Percentiles rank a stretch among this genome's conserved stretches.
These are phyloP conservation scores for Sus cebifrons DNA, from an alignment of 2,797 vertebrate genomes.

Conservation along the genomic window DNA sequence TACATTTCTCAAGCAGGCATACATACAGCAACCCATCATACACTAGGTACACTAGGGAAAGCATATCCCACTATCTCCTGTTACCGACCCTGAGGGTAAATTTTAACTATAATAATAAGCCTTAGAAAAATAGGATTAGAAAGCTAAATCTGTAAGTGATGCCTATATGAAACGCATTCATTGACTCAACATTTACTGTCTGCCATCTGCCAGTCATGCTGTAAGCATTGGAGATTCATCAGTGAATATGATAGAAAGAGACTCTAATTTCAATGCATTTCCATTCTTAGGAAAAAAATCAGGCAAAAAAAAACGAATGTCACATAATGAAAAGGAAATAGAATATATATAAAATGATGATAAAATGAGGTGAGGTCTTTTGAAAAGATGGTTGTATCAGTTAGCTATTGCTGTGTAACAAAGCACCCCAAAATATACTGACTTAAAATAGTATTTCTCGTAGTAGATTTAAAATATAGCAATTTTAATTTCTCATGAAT, in stretches of 20 bases:
- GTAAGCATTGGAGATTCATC: constrained; percentile 9
- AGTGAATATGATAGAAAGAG: constrained; percentile 41
- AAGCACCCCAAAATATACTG: neutral
- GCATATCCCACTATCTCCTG: neutral
- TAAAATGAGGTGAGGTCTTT: neutral
- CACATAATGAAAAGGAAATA: neutral
- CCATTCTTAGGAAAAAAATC: neutral
- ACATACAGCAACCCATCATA: neutral
- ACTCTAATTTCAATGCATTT: constrained; percentile 8
- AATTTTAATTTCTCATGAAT: neutral
- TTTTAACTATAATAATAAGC: constrained; percentile 51
- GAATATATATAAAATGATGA: neutral
- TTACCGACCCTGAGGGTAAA: constrained; percentile 13
- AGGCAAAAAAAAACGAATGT: constrained; percentile 7
- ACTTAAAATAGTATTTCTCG: neutral
- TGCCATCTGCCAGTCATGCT: constrained; percentile 5
- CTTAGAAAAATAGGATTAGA: constrained; percentile 64
- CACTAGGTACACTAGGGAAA: constrained; percentile 1
- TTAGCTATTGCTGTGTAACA: neutral
- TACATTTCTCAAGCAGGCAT: neutral
- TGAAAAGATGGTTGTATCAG: neutral
- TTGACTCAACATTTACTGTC: constrained; percentile 64
- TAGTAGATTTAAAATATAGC: neutral
- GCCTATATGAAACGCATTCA: constrained; percentile 16
- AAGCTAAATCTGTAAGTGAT: constrained; percentile 41